These are phyloP conservation scores for Callipepla squamata DNA, from an alignment of 2,113 vertebrate species.

Conservation along the genomic window DNA sequence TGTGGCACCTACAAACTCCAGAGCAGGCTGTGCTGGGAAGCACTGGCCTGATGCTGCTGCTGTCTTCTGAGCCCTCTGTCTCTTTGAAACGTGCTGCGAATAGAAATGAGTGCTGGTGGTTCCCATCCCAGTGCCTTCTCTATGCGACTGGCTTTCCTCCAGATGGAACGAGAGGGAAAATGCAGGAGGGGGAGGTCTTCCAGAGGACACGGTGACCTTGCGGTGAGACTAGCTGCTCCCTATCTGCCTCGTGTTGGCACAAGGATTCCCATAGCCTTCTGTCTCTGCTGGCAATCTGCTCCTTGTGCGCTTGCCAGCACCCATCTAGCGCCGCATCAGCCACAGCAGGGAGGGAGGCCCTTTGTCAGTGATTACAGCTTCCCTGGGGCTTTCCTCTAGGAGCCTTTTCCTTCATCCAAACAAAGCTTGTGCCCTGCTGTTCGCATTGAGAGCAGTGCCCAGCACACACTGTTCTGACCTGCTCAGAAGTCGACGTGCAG, in stretches of 20 bases:
- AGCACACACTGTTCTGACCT: neutral
- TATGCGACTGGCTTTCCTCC: neutral
- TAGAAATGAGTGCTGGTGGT: neutral
- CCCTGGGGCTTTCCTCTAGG: neutral
- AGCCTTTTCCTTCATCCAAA: neutral
- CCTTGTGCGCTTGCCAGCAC: slow-evolving; percentile 2
- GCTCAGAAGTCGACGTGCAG: neutral
- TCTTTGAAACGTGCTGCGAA: neutral
- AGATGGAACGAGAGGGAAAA: neutral
- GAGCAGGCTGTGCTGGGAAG: neutral
- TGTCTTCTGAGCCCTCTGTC: neutral
- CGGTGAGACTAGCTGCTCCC: neutral
- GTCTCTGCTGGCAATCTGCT: neutral
- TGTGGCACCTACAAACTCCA: neutral
- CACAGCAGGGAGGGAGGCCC: neutral
- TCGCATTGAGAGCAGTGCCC: neutral
- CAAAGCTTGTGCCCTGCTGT: neutral
- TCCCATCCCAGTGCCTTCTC: neutral
- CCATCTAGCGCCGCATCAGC: neutral
- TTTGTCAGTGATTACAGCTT: neutral
- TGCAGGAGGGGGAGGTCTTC: slow-evolving; percentile 18
- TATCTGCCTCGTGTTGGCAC: slow-evolving; percentile 37
- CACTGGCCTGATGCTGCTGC: neutral
- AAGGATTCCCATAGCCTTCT: slow-evolving; percentile 18
- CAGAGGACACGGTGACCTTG: slow-evolving; percentile 52